Percentiles rank a stretch among this genome's conserved stretches.
Evolutionary conservation across 2,888 invertebrate genomes (phyloP).

Genomic region (Idaea dimidiata): DNA sequence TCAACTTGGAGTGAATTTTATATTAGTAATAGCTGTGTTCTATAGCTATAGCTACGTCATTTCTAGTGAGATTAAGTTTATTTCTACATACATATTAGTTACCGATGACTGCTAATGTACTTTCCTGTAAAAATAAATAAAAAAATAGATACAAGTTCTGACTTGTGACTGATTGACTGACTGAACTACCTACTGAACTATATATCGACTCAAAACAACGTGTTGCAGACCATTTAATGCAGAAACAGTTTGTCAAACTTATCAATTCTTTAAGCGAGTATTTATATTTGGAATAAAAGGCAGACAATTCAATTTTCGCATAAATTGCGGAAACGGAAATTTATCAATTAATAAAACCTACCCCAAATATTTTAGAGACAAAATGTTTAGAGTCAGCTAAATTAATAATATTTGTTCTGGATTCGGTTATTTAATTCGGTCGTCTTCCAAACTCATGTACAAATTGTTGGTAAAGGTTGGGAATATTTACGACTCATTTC

Average conservation of each 20-base stretch:
- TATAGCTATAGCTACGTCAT: too few relatives aligned
- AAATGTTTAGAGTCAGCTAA: background rate
- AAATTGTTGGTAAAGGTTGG: too few relatives aligned
- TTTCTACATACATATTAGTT: too few relatives aligned
- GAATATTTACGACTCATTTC: too few relatives aligned
- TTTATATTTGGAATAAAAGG: background rate
- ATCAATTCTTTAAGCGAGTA: background rate
- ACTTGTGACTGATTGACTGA: too few relatives aligned
- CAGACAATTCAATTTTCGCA: background rate
- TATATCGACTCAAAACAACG: background rate
- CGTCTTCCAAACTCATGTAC: background rate
- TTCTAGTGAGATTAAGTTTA: too few relatives aligned
- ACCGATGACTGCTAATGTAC: too few relatives aligned
- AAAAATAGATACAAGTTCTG: too few relatives aligned
- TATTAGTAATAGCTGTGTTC: background rate
- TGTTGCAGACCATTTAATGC: background rate
- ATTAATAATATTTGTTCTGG: background rate
- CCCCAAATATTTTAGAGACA: background rate
- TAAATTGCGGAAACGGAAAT: background rate
- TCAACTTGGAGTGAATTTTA: background rate
- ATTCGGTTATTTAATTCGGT: background rate
- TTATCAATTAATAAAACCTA: background rate
- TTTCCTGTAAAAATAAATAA: too few relatives aligned
- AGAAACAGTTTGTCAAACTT: background rate
- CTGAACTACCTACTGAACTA: too few relatives aligned